Base-by-base conservation (phyloP, 2,113 vertebrate genomes). In the Epinephelus cyanopodus region DNA sequence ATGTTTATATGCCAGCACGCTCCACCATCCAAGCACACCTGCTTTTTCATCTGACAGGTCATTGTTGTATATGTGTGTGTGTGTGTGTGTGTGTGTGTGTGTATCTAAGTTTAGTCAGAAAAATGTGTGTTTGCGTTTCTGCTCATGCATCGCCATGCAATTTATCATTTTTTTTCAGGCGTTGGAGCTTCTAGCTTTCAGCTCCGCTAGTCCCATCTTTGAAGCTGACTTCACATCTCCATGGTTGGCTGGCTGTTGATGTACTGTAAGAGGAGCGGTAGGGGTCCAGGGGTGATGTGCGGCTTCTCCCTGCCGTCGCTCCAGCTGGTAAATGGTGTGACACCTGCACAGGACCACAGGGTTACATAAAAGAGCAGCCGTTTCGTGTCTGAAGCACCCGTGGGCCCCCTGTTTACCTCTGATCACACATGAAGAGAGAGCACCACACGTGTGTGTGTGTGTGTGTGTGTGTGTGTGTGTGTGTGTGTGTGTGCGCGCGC, bases 241-340 rank as follows among this genome's bases (percentile, higher is more conserved):
- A 80, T 52, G 77, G 69, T 71, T 64, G 80, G 77, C 82, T 84
- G 83, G 52, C 19, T 85, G 47, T 64, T 84, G 64, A 77, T 84
- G 33, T 77, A 42, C 64, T 65, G 39, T 74, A 62, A 69, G 78
- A 84, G 58, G 45, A 52, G 73, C 33, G 61, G 77, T 12, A 17
- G 23, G 52, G 50, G n/a, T 42, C 37, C 27, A 57, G 4, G 65
- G 77, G 48, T 0, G 73, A 47, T 47, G 74, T n/a, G 56, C 72
- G 25, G 68, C 66, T 33, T 67, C 47, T 67, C 71, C 58, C 29
- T 42, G 68, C 48, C 6, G 79, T 54, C 25, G 12, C 45, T 79
- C 39, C 58, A 68, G 60, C 74, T 82, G 64, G 79, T 85, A 83
- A 88, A 87, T 81, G 76, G 54, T 82, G 80, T 47, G 77, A 81